Conservation (phyloP, 2,888 invertebrate species). For the Digitonthophagus gazella region DNA sequence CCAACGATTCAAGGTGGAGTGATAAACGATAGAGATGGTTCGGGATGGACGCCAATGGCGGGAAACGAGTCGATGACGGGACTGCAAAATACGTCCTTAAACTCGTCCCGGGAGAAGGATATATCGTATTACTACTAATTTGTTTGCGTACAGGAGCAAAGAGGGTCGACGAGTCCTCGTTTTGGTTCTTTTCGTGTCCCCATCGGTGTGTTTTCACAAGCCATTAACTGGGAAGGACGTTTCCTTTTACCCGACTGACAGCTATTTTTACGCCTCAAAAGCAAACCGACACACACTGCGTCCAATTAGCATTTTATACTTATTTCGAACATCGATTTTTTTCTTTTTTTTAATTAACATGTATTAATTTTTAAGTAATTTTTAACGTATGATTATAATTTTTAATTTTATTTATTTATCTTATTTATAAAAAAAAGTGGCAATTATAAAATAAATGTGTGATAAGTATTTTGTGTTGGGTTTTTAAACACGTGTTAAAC, state of each 20-base stretch:
- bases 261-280: not conserved
- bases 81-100: slow-evolving; percentile 1
- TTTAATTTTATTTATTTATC: too few relatives aligned
- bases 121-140: slow-evolving; percentile 50
- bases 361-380: too few relatives aligned
- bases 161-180: not conserved
- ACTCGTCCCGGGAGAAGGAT: slow-evolving; percentile 45
- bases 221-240: not conserved
- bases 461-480: not conserved
- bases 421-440: too few relatives aligned
- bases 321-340: not conserved
- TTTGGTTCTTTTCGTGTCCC: not conserved
- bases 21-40: not conserved
- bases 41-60: slow-evolving; percentile 39
- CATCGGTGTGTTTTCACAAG: not conserved
- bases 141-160: slow-evolving; percentile 26
- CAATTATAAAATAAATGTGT: not conserved
- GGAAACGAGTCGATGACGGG: slow-evolving; percentile 39
- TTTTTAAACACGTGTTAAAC: not conserved
- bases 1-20: slow-evolving; percentile 52
- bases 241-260: not conserved
- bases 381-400: too few relatives aligned
- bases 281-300: not conserved
- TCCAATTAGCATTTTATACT: not conserved
- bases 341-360: too few relatives aligned